Percentiles rank a stretch among this genome's conserved stretches.
Evolutionary conservation across 2,888 invertebrate genomes (phyloP).

Genomic region (Pogonocherus hispidulus): DNA sequence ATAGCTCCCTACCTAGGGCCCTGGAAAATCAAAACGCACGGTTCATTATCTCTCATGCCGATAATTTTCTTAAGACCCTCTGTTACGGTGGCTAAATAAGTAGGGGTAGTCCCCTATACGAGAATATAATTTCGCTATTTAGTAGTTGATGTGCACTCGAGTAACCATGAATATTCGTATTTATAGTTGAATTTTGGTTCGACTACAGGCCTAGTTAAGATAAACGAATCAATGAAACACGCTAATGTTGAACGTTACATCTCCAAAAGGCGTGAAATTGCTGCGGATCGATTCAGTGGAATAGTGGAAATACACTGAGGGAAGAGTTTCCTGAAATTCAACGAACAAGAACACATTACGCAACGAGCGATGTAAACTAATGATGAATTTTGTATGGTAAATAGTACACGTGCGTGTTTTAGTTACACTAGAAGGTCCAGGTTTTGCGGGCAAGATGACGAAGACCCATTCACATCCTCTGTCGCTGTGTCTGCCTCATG

Average conservation of each 20-base stretch:
- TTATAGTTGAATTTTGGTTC: slow-evolving; percentile 21
- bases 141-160: slow-evolving; percentile 38
- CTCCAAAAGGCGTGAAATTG: slow-evolving; percentile 64
- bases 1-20: too few relatives aligned
- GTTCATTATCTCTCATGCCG: neutral
- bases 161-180: slow-evolving; percentile 39
- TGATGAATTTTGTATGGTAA: too few relatives aligned
- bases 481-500: too few relatives aligned
- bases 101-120: slow-evolving; percentile 22
- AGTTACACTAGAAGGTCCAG: too few relatives aligned
- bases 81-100: slow-evolving; percentile 7
- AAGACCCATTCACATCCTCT: too few relatives aligned
- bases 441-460: too few relatives aligned
- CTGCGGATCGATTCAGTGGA: slow-evolving; percentile 58
- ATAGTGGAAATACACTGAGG: slow-evolving; percentile 36
- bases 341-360: too few relatives aligned
- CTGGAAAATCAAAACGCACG: slow-evolving; percentile 3
- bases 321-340: neutral
- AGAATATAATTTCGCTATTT: slow-evolving; percentile 47
- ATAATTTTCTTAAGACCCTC: slow-evolving; percentile 14
- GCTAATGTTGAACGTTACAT: slow-evolving; percentile 61
- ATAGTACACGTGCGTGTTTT: too few relatives aligned
- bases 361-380: too few relatives aligned
- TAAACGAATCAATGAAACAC: slow-evolving; percentile 62
- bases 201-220: slow-evolving; percentile 48